Conservation (phyloP, 2,113 vertebrate species). For the Sylvilagus bachmani region DNA sequence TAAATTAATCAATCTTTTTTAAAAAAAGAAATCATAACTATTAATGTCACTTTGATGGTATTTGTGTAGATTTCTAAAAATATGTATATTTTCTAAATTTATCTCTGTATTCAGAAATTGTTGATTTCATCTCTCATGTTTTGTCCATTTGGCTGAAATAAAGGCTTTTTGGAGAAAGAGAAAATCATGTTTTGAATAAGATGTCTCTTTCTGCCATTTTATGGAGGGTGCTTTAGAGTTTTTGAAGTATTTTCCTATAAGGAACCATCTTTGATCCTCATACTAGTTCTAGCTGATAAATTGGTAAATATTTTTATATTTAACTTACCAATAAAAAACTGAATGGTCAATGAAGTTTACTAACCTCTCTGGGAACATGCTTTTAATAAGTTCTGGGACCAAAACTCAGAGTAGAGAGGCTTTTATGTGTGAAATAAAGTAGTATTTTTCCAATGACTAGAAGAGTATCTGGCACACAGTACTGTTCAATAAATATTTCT, state of each 20-base stretch:
- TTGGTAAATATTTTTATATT: conserved; percentile 12
- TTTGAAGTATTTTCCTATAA: neutral
- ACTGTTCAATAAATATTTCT: conserved; percentile 6
- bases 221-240: neutral
- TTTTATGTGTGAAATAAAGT: neutral
- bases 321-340: neutral
- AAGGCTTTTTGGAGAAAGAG: neutral
- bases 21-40: too few relatives aligned
- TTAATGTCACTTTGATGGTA: neutral
- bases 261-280: neutral
- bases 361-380: neutral
- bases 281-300: neutral
- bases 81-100: neutral
- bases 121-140: neutral
- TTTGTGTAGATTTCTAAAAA: neutral
- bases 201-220: neutral
- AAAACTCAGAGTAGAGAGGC: neutral
- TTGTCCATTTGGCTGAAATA: neutral
- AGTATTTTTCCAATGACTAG: neutral
- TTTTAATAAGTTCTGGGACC: neutral
- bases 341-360: neutral
- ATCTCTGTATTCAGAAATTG: neutral
- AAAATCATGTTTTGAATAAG: neutral
- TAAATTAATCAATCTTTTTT: too few relatives aligned
- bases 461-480: neutral